Evolutionary conservation across 1,140 invertebrate species (phyloP), one percentile per base, ranked within the genome.

Genomic region (Pseudomyrmex gracilis): DNA sequence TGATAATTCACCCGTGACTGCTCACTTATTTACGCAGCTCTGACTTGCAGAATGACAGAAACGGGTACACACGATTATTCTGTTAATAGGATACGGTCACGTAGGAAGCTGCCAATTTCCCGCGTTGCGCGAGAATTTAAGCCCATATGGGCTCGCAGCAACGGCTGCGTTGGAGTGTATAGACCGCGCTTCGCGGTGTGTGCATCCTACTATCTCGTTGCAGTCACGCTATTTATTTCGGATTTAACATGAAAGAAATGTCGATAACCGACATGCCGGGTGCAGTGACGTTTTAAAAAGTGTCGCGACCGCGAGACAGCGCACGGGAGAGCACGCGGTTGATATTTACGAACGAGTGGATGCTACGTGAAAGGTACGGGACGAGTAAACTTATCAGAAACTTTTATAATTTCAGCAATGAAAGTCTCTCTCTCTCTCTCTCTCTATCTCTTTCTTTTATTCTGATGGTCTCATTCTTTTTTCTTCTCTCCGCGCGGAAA

Each of bases 311-410:
- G n/a, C 8, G 66, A 71, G 53, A 80, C 66, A 51, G 0, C 13
- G 49, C 13, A 43, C 58, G 66, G 20, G 20, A 80, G 53, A 68
- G 51, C 49, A 34, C 4, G 7, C 5, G 34, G 51, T 71, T 80
- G 66, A 80, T 80, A 80, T 80, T 80, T 70, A 80, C 66, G 66
- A 71, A 80, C 15, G 53, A 70, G 57, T 70, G 64, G 76, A 58
- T 71, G n/a, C 43, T 80, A 71, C 76, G 66, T 61, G 76, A 80
- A 71, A 80, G 76, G 53, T 24, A 80, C 71, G n/a, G 53, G 70
- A 22, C 53, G 45, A 47, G 20, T 43, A 58, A 10, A 49, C 43
- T 71, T 80, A 71, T 49, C 53, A 15, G 43, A 2, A 80, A 70
- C 76, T 80, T 80, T 60, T 47, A 80, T 80, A 80, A 80, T 80